Evolutionary conservation across 2,797 vertebrate genomes (phyloP).

Genomic region (Bucorvus abyssinicus): DNA sequence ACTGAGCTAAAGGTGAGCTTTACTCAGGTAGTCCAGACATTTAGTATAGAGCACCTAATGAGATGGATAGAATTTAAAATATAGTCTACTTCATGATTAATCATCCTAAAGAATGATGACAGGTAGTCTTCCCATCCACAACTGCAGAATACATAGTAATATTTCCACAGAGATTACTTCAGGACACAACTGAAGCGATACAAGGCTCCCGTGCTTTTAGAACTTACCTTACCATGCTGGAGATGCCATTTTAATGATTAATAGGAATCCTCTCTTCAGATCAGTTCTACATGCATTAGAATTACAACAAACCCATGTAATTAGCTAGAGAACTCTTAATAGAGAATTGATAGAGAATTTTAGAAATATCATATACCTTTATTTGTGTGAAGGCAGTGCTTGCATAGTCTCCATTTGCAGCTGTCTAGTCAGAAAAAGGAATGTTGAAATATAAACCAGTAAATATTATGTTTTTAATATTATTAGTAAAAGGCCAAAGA

Average conservation of each 20-base stretch:
- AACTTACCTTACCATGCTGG: neutral
- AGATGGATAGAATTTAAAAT: neutral
- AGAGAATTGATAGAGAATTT: neutral
- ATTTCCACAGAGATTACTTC: neutral
- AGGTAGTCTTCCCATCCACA: neutral
- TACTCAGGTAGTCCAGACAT: neutral
- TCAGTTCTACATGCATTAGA: neutral
- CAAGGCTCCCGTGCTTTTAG: neutral
- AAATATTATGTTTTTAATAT: neutral
- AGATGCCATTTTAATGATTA: neutral
- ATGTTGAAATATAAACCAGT: neutral
- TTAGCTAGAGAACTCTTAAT: neutral
- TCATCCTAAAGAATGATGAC: neutral
- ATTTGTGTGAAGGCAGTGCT: neutral
- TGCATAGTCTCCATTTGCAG: neutral
- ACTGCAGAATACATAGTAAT: neutral
- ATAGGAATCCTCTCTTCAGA: neutral
- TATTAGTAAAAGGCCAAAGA: neutral
- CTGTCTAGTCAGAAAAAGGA: neutral
- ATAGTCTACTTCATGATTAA: neutral
- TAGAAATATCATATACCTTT: accelerated
- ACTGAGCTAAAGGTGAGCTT: neutral
- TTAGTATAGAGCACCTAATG: neutral
- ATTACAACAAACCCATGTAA: neutral
- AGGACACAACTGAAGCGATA: neutral